Evolutionary conservation across 2,113 vertebrate genomes (phyloP).

Genomic region (Sylvilagus bachmani): DNA sequence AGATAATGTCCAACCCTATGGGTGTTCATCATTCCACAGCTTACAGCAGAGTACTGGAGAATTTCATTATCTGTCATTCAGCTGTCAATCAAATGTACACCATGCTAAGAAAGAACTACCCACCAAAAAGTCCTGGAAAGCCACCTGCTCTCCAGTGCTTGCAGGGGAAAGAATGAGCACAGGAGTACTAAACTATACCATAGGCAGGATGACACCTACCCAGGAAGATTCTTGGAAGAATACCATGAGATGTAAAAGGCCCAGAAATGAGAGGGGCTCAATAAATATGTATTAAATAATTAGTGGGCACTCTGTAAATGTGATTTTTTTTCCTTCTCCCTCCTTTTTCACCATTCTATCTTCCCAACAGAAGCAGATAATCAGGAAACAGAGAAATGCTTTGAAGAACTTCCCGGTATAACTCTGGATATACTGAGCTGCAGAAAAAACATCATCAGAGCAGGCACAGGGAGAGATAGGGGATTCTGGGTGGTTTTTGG

Average conservation of each 20-base stretch:
- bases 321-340: neutral
- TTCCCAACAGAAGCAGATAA: neutral
- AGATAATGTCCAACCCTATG: neutral
- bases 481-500: neutral
- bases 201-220: too few species aligned
- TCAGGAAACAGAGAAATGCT: neutral
- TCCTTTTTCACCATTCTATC: neutral
- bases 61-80: neutral
- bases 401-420: neutral
- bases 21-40: accelerated
- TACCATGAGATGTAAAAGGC: neutral
- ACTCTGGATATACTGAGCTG: neutral
- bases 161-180: neutral
- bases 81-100: neutral
- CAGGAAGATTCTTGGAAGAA: neutral
- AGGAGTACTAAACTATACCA: neutral
- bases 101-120: neutral
- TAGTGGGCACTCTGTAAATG: neutral
- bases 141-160: neutral
- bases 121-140: neutral
- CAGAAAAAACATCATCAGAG: neutral
- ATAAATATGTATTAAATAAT: neutral
- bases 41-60: neutral
- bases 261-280: neutral
- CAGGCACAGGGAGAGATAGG: neutral